Conservation (phyloP, 2,113 vertebrate species). For the Rhea americana region DNA sequence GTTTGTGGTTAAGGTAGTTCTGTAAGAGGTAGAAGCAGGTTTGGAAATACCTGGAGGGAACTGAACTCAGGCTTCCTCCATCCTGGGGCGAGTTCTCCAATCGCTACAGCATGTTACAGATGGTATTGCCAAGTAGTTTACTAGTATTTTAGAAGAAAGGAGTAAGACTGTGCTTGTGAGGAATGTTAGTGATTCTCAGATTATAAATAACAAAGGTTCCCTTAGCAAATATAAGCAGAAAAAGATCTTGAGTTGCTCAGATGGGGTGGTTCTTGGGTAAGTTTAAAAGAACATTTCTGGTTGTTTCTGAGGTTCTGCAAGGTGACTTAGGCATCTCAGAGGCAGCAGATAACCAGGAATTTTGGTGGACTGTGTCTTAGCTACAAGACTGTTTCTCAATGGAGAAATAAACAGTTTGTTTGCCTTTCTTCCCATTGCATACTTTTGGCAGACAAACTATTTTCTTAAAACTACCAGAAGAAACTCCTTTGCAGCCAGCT, state of each 20-base stretch:
- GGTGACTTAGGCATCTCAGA: no score
- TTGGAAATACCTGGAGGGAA: not conserved
- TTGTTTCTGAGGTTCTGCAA: no score
- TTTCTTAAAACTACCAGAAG: not conserved
- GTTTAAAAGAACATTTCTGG: not conserved
- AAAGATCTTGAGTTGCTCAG: not conserved
- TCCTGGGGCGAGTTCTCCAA: not conserved
- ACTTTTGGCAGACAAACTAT: not conserved
- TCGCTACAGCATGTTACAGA: not conserved
- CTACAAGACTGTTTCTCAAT: not conserved
- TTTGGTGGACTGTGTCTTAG: not conserved
- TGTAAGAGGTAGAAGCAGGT: not conserved
- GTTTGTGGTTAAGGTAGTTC: not conserved
- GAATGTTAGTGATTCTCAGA: not conserved
- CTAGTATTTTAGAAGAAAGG: not conserved
- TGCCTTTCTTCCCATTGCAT: not conserved
- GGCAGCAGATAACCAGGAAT: no score
- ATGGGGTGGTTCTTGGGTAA: not conserved
- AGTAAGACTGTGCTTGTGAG: not conserved
- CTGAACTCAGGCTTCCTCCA: not conserved
- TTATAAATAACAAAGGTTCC: not conserved
- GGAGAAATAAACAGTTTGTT: not conserved
- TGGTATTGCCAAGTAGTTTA: not conserved
- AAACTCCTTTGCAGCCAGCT: no score
- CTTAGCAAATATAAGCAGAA: not conserved